These are phyloP conservation scores for Sturnira hondurensis DNA, from an alignment of 2,113 vertebrate species.

Conservation along the genomic window DNA sequence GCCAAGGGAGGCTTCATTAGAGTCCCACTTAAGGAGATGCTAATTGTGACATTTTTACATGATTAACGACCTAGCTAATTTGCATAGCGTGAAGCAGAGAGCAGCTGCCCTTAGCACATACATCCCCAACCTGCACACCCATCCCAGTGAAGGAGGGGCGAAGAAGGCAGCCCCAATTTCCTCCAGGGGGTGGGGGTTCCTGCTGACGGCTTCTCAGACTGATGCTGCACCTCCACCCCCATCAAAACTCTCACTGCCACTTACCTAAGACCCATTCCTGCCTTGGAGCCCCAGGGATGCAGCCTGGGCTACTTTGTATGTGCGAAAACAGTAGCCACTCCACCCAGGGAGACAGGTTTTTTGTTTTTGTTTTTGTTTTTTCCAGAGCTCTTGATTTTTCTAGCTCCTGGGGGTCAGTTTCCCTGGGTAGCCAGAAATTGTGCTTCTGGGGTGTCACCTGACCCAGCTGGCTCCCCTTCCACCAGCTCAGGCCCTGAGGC, in stretches of 20 bases:
- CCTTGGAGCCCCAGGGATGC: background rate
- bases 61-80: slow-evolving; percentile 83
- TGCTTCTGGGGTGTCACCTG: background rate
- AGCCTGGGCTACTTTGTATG: background rate
- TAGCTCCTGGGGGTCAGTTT: background rate
- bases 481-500: background rate
- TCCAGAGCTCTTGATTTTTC: background rate
- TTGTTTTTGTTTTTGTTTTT: background rate
- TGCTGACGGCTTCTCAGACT: background rate
- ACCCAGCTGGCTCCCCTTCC: background rate
- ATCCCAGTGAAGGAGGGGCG: background rate
- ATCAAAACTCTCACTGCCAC: background rate
- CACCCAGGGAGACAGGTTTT: background rate
- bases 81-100: slow-evolving; percentile 77
- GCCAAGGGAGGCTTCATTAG: slow-evolving; percentile 79
- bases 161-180: slow-evolving; percentile 39
- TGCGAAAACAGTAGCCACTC: background rate
- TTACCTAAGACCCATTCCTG: background rate
- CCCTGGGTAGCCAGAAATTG: background rate
- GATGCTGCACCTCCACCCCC: background rate
- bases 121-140: slow-evolving; percentile 56
- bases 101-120: slow-evolving; percentile 74
- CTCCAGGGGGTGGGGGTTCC: slow-evolving; percentile 16
- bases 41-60: slow-evolving; percentile 84
- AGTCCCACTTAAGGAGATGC: slow-evolving; percentile 81